phyloP scores from a whole-genome alignment of 2,888 invertebrate species.

The Mystacides longicornis region DNA sequence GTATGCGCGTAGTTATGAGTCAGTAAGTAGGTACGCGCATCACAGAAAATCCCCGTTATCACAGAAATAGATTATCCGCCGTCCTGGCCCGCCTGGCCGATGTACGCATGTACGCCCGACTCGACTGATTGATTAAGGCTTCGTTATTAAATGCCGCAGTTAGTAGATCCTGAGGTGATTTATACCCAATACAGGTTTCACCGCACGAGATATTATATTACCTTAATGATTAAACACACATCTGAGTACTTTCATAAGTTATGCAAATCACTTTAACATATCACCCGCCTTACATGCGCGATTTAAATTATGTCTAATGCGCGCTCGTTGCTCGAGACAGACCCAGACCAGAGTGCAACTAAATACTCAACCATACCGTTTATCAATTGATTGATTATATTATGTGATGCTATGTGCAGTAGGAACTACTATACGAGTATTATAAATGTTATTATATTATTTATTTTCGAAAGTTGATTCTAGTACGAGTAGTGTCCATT shows the following conservation, averaged over 20 bases:
- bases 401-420: background rate
- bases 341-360: background rate
- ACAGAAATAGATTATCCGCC: too few species aligned
- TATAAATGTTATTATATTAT: too few species aligned
- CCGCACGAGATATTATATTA: background rate
- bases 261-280: background rate
- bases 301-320: slow-evolving; percentile 1
- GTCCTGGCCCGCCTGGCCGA: too few species aligned
- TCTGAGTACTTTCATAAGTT: background rate
- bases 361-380: background rate
- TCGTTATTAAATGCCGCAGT: background rate
- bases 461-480: slow-evolving; percentile 2
- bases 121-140: background rate
- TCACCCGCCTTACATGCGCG: too few species aligned
- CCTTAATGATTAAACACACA: background rate
- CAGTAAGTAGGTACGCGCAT: too few species aligned
- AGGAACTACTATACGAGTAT: too few species aligned
- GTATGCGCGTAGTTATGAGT: too few species aligned
- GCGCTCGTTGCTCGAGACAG: background rate
- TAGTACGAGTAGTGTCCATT: background rate
- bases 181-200: background rate
- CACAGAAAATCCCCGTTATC: too few species aligned
- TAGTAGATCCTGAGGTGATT: background rate
- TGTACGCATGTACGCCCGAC: too few species aligned
- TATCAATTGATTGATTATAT: slow-evolving; percentile 1